Percentiles rank a stretch among this genome's conserved stretches.
Conservation (phyloP, 2,113 vertebrate genomes). For the Engraulis encrasicolus region DNA sequence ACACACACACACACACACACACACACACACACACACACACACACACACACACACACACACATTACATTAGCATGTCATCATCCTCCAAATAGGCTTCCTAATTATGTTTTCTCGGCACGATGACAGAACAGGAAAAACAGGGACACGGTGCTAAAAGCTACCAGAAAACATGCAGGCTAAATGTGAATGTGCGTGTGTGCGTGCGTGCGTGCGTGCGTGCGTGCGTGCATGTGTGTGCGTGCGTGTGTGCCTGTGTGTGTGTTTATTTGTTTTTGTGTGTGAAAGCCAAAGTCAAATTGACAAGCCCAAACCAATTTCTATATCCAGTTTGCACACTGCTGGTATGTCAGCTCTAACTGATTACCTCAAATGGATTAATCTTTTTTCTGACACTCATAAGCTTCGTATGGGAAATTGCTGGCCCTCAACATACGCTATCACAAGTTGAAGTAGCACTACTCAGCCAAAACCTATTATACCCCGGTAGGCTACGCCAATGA, state of each 20-base stretch:
- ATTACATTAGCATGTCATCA: slow-evolving; percentile 1
- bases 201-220: too few relatives aligned
- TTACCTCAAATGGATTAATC: background rate
- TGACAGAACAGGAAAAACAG: background rate
- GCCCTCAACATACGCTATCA: background rate
- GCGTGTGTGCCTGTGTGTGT: too few relatives aligned
- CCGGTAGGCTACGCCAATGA: too few relatives aligned
- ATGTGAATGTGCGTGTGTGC: too few relatives aligned
- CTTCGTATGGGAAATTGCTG: background rate
- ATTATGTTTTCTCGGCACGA: background rate
- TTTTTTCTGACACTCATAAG: background rate
- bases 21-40: too few relatives aligned
- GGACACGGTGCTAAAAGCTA: background rate
- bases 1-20: too few relatives aligned
- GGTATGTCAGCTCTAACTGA: background rate
- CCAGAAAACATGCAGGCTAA: background rate
- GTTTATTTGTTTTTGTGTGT: too few relatives aligned
- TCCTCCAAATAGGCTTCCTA: background rate
- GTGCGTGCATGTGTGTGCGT: too few relatives aligned
- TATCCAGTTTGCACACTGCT: background rate
- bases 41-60: too few relatives aligned
- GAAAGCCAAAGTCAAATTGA: background rate
- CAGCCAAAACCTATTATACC: too few relatives aligned
- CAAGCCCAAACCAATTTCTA: background rate
- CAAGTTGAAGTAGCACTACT: too few relatives aligned